Evolutionary conservation across 37 sponge, comb jelly and placozoan species (phyloP).

Genomic region (Agelas oroides): DNA sequence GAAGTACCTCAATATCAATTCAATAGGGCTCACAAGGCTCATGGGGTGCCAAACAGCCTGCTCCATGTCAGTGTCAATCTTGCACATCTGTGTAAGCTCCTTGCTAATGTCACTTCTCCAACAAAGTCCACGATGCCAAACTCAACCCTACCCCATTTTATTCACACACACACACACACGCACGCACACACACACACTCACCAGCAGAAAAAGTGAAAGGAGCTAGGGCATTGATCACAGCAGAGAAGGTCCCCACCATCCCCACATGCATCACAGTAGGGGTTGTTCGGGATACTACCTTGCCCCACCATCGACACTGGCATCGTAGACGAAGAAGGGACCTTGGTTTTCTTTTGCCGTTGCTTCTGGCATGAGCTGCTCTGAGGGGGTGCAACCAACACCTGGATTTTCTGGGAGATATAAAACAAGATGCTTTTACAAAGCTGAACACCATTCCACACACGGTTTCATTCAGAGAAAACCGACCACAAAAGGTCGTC

Average conservation of each 20-base stretch:
- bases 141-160: no score
- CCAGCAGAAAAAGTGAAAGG: constrained; percentile 94
- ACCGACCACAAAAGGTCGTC: no score
- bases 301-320: constrained; percentile 31
- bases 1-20: no score
- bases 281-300: constrained; percentile 71
- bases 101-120: no score
- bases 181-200: constrained; percentile 43
- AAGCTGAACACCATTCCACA: background rate
- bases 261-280: constrained; percentile 87
- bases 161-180: no score
- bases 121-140: no score
- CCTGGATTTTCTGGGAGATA: constrained; percentile 85
- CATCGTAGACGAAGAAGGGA: background rate
- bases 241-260: constrained; percentile 93
- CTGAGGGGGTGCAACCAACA: constrained; percentile 77
- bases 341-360: constrained; percentile 30
- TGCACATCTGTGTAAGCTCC: background rate
- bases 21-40: no score
- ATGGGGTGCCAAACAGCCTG: no score
- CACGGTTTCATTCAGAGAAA: no score
- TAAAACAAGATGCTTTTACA: background rate
- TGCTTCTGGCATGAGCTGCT: constrained; percentile 31
- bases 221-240: constrained; percentile 91
- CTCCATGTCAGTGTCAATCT: no score